Base-by-base conservation (phyloP, 2,888 invertebrate genomes). In the Drosophila atroscutellata region DNA sequence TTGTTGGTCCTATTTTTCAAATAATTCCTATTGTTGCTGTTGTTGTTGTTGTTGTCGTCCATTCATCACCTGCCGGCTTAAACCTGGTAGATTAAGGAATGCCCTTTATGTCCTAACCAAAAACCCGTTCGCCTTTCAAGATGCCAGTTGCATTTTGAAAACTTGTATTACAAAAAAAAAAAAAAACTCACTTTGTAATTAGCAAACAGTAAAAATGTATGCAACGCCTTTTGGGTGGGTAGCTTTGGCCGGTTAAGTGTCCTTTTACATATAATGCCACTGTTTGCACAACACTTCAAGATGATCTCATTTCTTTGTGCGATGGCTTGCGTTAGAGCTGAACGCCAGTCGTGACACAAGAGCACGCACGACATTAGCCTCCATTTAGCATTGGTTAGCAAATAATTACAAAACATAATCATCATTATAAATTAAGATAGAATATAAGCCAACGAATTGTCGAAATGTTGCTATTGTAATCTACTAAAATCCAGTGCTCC, bases 201-300 rank as follows among this genome's bases (percentile, higher is more conserved):
- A 80, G 65, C 75, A 64, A 69, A 47, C 69, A 65, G 65, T 36
- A 20, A 24, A 55, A 49, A 57, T 58, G 34, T 24, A 47, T 37
- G 37, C 24, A 51, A 28, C 32, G 62, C 67, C 59, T 54, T 58
- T 26, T 28, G 34, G n/a, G 55, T 26, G 36, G 47, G 45, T 58
- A 47, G 42, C 39, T 69, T 72, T 72, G 54, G 64, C 55, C 64
- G 66, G n/a, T 72, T 51, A 66, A 77, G 88, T 63, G 60, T 45
- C 67, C 51, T 74, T 73, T 66, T 49, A 72, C 72, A 58, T 65
- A 75, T 72, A 72, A 78, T 69, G 74, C 72, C 66, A 66, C 75
- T 86, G 83, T 86, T 90, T 86, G 86, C 89, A 81, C 81, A 77
- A 79, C 89, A 88, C 86, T 86, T 77, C 61, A 77, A 72, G 47